Conservation (phyloP, 2,888 invertebrate species). For the Alsophila aescularia region DNA sequence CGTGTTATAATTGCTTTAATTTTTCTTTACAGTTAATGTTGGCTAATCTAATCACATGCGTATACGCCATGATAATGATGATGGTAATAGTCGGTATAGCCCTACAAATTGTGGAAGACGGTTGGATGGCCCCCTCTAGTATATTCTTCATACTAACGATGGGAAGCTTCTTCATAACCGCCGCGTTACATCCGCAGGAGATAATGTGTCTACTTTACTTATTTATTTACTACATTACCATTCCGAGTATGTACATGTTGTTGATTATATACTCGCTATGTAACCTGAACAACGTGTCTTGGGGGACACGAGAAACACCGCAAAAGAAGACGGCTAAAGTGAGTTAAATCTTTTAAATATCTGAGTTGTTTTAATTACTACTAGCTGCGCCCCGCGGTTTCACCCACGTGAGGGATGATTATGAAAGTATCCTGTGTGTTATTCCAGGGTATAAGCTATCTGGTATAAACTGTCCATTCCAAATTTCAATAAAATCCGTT, state of each 20-base stretch:
- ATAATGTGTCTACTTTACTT: constrained; percentile 89
- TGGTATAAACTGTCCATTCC: no score
- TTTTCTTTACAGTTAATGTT: constrained; percentile 82
- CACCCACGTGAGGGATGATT: no score
- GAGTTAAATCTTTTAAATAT: constrained; percentile 13
- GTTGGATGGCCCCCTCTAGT: constrained; percentile 92
- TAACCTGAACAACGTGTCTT: constrained; percentile 96
- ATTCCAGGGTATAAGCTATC: no score
- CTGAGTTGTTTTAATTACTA: no score
- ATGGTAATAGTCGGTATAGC: constrained; percentile 92
- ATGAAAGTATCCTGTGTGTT: no score
- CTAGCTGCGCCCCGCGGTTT: no score
- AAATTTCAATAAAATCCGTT: no score
- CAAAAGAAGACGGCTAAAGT: constrained; percentile 75
- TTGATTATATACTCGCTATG: constrained; percentile 96
- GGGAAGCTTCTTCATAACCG: constrained; percentile 86
- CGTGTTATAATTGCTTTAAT: neutral
- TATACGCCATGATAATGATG: constrained; percentile 94
- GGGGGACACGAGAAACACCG: constrained; percentile 95
- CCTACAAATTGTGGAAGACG: constrained; percentile 91
- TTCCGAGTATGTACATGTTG: constrained; percentile 97
- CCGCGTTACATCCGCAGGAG: constrained; percentile 91
- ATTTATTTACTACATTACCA: constrained; percentile 92
- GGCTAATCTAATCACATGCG: constrained; percentile 90
- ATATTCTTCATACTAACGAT: constrained; percentile 92